Base-by-base conservation (phyloP, 1,140 invertebrate genomes). In the Drosophila micromelanica region DNA sequence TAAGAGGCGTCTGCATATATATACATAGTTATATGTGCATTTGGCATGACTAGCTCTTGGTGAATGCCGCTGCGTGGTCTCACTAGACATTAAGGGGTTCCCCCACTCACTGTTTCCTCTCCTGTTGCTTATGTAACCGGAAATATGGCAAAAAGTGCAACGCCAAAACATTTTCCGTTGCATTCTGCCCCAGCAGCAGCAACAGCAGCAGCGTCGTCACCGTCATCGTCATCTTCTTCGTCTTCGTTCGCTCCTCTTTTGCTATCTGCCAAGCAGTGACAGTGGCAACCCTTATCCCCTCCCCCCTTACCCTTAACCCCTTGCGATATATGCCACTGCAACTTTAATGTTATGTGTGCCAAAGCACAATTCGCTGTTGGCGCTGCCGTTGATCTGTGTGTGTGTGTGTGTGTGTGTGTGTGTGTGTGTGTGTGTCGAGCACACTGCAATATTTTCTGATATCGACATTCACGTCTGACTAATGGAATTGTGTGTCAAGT, bases 401-500 rank as follows among this genome's bases (percentile, higher is more conserved):
- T 45, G 8, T 8, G 7, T 13, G 23, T 30, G 20, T 27, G 5
- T 23, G 20, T 6, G 52, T 37, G 37, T 64, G n/a, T n/a, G n/a
- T n/a, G n/a, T n/a, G 23, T 20, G 23, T 12, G 5, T 23, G 20
- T 6, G 52, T 37, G 37, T 64, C 20, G 17, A 17, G 45, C 49
- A 52, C 63, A 51, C 56, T 89, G 84, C 79, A 78, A 89, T 89
- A 87, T 84, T 89, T 89, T 60, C 76, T 76, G 73, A 84, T 89
- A 89, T 89, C 85, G 73, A 89, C 79, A 76, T 75, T 55, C 51
- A 86, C 67, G 70, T 82, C 84, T 89, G 85, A 89, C 84, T 89
- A 89, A 89, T 89, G 84, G 84, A 89, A 89, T 89, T 89, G 84
- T 89, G 85, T 89, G 84, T 89, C 84, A 89, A 90, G 85, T 80